Conservation (phyloP, 1,140 invertebrate species). For the Lerema accius region DNA sequence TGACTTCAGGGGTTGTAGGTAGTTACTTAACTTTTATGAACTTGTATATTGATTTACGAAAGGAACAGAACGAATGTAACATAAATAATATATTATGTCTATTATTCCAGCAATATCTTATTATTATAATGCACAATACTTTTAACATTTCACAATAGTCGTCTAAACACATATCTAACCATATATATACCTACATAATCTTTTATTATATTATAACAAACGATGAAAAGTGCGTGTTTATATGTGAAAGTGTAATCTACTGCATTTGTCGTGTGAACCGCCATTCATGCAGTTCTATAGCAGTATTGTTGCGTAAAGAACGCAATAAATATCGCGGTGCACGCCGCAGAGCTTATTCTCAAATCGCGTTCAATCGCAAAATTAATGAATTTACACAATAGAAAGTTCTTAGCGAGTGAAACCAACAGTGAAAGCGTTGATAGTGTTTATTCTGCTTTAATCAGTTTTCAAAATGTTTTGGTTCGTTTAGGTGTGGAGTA, state of each 20-base stretch:
- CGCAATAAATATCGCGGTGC: constrained; percentile 19
- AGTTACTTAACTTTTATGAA: constrained; percentile 3
- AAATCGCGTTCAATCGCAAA: constrained; percentile 40
- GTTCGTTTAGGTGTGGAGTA: background rate
- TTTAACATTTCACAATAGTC: too few species aligned
- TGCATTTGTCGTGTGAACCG: constrained; percentile 24
- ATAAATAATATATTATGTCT: too few species aligned
- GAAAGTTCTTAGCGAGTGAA: constrained; percentile 51
- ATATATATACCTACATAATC: constrained; percentile 5
- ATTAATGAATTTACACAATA: constrained; percentile 53
- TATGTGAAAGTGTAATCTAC: constrained; percentile 27
- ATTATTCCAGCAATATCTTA: too few species aligned
- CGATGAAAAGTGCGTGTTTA: constrained; percentile 17
- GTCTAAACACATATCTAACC: background rate
- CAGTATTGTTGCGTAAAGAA: constrained; percentile 24
- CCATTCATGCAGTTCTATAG: constrained; percentile 20
- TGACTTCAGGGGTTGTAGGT: too few species aligned
- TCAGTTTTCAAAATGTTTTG: constrained; percentile 6
- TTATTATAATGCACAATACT: too few species aligned
- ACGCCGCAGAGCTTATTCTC: constrained; percentile 15
- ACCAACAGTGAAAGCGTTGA: constrained; percentile 52
- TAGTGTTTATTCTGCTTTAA: constrained; percentile 24
- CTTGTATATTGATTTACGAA: too few species aligned
- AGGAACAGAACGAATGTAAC: too few species aligned
- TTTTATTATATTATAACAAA: constrained; percentile 23